Evolutionary conservation across 2,888 invertebrate genomes (phyloP).

Genomic region (Ophioninae sp.): DNA sequence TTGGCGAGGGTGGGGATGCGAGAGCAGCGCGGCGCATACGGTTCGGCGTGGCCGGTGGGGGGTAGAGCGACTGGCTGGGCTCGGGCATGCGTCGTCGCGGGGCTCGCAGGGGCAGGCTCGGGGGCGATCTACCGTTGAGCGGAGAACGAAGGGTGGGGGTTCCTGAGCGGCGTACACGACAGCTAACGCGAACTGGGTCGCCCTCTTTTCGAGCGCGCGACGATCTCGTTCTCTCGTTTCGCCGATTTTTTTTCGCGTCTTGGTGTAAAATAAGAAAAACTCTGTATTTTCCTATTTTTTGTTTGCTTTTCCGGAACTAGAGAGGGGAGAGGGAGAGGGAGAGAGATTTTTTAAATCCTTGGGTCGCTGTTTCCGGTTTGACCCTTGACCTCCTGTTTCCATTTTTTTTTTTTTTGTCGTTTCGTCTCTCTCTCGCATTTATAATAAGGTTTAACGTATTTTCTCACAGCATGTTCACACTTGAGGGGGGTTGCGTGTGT

Average conservation of each 20-base stretch:
- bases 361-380: too few species aligned
- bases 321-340: too few species aligned
- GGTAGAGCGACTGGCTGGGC: neutral
- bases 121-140: neutral
- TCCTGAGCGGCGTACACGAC: slow-evolving; percentile 18
- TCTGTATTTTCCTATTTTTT: too few species aligned
- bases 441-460: slow-evolving; percentile 13
- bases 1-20: neutral
- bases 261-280: neutral
- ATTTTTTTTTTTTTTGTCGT: too few species aligned
- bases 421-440: slow-evolving; percentile 17
- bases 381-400: too few species aligned
- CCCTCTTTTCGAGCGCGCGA: slow-evolving; percentile 33
- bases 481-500: slow-evolving; percentile 4
- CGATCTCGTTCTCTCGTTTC: slow-evolving; percentile 14
- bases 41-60: neutral
- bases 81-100: slow-evolving; percentile 6
- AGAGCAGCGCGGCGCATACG: neutral
- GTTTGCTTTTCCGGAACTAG: too few species aligned
- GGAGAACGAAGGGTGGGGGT: neutral
- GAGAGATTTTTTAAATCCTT: too few species aligned
- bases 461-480: slow-evolving; percentile 37
- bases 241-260: slow-evolving; percentile 19
- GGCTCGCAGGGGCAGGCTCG: neutral
- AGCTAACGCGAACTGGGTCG: slow-evolving; percentile 54